A percentile compares a stretch with the other conserved stretches of the same genome.
These are phyloP conservation scores for Mesocentrotus franciscanus DNA, from an alignment of 53 echinoderm and acorn worm species.

Conservation along the genomic window DNA sequence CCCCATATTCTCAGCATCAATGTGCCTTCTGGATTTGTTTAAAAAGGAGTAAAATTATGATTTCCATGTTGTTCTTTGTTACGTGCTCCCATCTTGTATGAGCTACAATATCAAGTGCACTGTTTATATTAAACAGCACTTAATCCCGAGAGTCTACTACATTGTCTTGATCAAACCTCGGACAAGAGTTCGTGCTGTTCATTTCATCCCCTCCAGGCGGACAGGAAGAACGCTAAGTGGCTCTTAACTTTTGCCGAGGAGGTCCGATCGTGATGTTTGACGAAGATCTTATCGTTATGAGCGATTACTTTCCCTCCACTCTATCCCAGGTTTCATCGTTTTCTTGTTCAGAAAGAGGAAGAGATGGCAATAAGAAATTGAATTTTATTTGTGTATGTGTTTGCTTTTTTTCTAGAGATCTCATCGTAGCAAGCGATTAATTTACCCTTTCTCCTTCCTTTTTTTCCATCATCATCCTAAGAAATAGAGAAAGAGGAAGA, in stretches of 20 bases:
- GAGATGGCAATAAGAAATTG: not conserved
- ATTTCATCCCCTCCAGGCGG: slow-evolving; percentile 8
- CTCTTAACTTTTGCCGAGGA: slow-evolving; percentile 46
- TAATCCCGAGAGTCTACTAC: not conserved
- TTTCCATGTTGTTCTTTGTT: not conserved
- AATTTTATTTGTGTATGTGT: not conserved
- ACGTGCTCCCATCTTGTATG: not conserved
- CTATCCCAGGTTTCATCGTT: not conserved
- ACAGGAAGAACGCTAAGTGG: slow-evolving; percentile 44
- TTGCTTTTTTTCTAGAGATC: not conserved
- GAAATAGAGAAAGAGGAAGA: not conserved
- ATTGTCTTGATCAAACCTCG: not conserved
- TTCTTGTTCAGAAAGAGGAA: not conserved
- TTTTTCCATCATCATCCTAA: not conserved
- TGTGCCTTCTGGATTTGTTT: not conserved
- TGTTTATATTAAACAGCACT: not conserved
- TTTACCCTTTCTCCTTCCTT: not conserved
- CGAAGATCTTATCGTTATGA: slow-evolving; percentile 9
- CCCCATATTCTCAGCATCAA: not conserved
- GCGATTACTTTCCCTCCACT: slow-evolving; percentile 24
- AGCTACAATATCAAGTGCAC: not conserved
- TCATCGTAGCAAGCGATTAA: not conserved
- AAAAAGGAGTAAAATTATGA: not conserved
- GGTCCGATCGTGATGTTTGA: slow-evolving; percentile 51
- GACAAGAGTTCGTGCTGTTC: slow-evolving; percentile 12